Conservation (phyloP, 1,140 invertebrate species). For the Nephotettix cincticeps region DNA sequence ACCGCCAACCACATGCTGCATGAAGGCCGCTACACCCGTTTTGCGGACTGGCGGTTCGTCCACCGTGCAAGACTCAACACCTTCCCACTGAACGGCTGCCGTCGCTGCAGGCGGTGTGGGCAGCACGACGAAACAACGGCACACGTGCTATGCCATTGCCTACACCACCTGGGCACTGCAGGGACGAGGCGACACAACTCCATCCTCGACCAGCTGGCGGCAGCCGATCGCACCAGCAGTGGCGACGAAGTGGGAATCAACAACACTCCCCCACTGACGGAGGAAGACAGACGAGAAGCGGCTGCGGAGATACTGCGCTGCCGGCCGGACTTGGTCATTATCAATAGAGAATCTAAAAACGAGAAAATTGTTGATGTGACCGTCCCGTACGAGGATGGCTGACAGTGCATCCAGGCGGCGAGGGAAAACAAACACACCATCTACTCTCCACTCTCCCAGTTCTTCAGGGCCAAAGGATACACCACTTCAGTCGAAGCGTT, state of each 20-base stretch:
- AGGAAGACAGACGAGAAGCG: not conserved
- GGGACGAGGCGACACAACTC: too few relatives aligned
- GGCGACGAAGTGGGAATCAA: not conserved
- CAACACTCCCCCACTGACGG: not conserved
- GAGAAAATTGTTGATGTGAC: not conserved
- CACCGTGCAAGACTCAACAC: too few relatives aligned
- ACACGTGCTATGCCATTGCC: too few relatives aligned
- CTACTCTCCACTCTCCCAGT: not conserved
- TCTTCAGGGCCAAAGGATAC: not conserved
- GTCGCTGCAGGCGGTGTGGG: too few relatives aligned
- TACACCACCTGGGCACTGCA: too few relatives aligned
- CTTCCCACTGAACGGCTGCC: too few relatives aligned
- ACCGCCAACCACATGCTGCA: not conserved
- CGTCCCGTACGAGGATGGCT: not conserved
- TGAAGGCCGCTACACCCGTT: not conserved
- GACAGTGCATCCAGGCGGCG: not conserved
- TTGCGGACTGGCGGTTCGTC: too few relatives aligned
- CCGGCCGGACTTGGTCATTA: not conserved
- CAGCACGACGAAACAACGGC: too few relatives aligned
- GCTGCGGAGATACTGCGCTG: not conserved
- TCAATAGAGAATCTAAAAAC: not conserved
- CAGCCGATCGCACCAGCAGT: too few relatives aligned
- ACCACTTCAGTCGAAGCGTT: not conserved
- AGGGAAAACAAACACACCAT: not conserved
- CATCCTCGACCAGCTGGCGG: too few relatives aligned